Base-by-base conservation (phyloP, 2,888 invertebrate species). In the Scrobipalpa costella region DNA sequence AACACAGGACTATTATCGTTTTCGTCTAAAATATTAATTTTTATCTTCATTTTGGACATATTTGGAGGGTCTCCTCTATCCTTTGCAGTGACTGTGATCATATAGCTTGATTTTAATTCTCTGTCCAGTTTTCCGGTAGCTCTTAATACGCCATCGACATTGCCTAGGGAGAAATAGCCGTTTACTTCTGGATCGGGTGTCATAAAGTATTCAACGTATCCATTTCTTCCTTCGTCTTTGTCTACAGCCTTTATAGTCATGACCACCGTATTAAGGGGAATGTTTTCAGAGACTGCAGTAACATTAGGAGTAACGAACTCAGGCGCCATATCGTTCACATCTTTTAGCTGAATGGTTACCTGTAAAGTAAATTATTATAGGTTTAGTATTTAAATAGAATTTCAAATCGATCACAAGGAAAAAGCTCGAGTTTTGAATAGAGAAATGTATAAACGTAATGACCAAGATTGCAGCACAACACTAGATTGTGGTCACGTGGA, bases 321-420 rank as follows among this genome's bases (percentile, higher is more conserved):
- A 5, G 98, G 98, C 44, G 96, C 94, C 93, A 97, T 95, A 83
- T 98, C 98, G 88, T 98, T 98, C 68, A 97, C 96, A 85, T 98
- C 98, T 80, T 96, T 95, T 62, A 98, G 92, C 67, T 95, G 94
- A 70, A 98, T 95, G 61, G 95, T 96, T 64, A 98, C 97, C 97
- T 98, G 92, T 64, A 70, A 84, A 21, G 50, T 9, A 50, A 44
- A 44, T 15, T n/a, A 44, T 15, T 7, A 1, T 5, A 7, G 15
- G n/a, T 7, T 44, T 13, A 40, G 6, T 9, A 44, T 3, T 15
- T 27, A 27, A 27, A 44, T 44, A 75, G 67, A 74, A 3, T 27
- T 27, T 27, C 27, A 68, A 69, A 69, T 62, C 69, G 58, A 57
- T 8, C 49, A 52, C 1, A 60, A 40, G 17, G 47, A 60, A 44